A percentile compares a stretch with the other conserved stretches of the same genome.
phyloP scores from a whole-genome alignment of 2,888 invertebrate species.

The Chrysodeixis includens region DNA sequence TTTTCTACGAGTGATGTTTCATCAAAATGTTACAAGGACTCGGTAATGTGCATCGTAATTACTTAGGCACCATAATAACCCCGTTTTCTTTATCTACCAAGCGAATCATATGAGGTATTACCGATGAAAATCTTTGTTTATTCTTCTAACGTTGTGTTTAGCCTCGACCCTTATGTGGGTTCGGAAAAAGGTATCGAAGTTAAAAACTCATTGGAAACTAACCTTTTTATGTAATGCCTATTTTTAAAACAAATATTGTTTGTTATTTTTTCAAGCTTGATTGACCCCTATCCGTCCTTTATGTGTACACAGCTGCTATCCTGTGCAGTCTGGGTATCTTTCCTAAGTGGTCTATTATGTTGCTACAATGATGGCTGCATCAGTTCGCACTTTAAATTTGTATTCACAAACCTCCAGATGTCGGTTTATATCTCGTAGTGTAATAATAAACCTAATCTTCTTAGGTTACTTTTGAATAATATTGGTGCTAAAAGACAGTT shows the following conservation, averaged over 20 bases:
- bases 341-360: conserved; percentile 1
- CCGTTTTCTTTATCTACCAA: conserved; percentile 54
- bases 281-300: conserved; percentile 4
- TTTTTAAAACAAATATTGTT: not conserved
- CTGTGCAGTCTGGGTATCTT: conserved; percentile 2
- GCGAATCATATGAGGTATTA: conserved; percentile 54
- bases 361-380: not conserved
- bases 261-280: not conserved
- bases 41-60: conserved; percentile 68
- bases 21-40: conserved; percentile 79
- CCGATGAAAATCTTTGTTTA: conserved; percentile 44
- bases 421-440: no score
- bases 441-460: no score
- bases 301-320: not conserved
- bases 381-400: not conserved
- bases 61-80: conserved; percentile 66
- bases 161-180: conserved; percentile 23
- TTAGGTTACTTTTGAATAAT: no score
- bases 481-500: no score
- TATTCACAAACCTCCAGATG: not conserved
- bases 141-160: conserved; percentile 29
- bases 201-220: conserved; percentile 6
- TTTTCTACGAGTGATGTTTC: conserved; percentile 63
- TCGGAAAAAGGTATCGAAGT: not conserved
- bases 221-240: not conserved